These are phyloP conservation scores for Eilema depressum DNA, from an alignment of 2,888 invertebrate species.

Conservation along the genomic window DNA sequence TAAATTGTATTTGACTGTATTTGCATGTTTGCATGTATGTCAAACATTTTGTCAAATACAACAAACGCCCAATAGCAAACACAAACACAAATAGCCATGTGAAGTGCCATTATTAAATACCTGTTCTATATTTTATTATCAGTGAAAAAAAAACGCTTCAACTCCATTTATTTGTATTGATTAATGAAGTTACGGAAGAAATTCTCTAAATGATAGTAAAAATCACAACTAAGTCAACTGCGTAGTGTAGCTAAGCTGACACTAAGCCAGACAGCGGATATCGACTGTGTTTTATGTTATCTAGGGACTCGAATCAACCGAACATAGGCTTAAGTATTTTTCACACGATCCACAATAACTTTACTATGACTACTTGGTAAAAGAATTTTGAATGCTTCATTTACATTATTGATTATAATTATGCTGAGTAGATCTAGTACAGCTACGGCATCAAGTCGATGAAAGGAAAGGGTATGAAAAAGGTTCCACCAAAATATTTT, in stretches of 20 bases:
- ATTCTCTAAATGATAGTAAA: not conserved
- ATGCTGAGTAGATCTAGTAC: no score
- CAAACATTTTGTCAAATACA: no score
- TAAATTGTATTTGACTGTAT: no score
- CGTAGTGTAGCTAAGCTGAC: not conserved
- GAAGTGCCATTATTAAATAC: no score
- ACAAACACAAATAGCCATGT: no score
- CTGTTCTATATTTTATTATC: not conserved
- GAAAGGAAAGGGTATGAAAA: no score
- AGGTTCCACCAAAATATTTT: no score
- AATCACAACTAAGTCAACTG: not conserved
- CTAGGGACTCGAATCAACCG: not conserved
- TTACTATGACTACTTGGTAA: not conserved
- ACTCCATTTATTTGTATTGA: not conserved
- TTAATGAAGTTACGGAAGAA: not conserved
- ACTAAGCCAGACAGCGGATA: not conserved
- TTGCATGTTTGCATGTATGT: no score
- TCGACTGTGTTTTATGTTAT: constrained; percentile 1
- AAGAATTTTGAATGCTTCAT: no score
- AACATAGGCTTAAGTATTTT: not conserved
- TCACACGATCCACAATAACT: constrained; percentile 1
- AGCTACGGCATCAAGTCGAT: no score
- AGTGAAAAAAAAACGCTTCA: not conserved
- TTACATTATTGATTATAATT: no score
- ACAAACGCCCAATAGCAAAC: no score